Evolutionary conservation across 2,888 invertebrate species (phyloP).

Genomic region (Eristalis arbustorum): DNA sequence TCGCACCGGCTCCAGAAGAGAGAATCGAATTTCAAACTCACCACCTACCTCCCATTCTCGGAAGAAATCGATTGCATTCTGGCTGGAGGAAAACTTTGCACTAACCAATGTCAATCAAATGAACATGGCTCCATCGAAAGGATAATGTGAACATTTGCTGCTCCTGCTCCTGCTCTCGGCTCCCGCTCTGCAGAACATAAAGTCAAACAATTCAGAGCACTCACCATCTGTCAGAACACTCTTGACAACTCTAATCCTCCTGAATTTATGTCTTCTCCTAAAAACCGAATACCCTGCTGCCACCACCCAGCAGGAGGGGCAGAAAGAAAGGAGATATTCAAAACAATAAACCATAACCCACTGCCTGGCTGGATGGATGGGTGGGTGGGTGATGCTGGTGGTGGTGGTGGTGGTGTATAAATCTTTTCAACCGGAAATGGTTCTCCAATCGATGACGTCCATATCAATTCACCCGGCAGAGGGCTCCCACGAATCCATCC

Average conservation of each 20-base stretch:
- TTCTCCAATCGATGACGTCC: conserved; percentile 37
- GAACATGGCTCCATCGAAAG: not conserved
- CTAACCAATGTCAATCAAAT: not conserved
- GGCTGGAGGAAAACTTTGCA: not conserved
- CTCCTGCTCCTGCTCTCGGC: no score
- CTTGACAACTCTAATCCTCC: not conserved
- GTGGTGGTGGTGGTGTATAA: conserved; percentile 30
- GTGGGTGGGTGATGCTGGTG: no score
- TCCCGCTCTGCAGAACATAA: not conserved
- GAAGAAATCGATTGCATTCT: not conserved
- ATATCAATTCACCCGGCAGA: conserved; percentile 26
- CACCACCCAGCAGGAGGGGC: not conserved
- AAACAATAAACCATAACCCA: conserved; percentile 30
- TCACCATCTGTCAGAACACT: not conserved
- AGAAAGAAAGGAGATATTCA: conserved; percentile 1
- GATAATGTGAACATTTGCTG: not conserved
- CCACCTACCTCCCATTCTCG: not conserved
- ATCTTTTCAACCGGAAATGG: conserved; percentile 47
- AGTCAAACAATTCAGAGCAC: not conserved
- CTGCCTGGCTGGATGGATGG: not conserved
- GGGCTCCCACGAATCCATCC: not conserved
- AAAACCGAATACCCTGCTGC: not conserved
- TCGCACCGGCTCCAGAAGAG: not conserved
- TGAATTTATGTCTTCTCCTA: not conserved
- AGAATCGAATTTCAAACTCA: not conserved